A percentile compares a stretch with the other conserved stretches of the same genome.
phyloP scores from a whole-genome alignment of 37 sponge, comb jelly and placozoan genomes.

The Beroe forskalii region DNA sequence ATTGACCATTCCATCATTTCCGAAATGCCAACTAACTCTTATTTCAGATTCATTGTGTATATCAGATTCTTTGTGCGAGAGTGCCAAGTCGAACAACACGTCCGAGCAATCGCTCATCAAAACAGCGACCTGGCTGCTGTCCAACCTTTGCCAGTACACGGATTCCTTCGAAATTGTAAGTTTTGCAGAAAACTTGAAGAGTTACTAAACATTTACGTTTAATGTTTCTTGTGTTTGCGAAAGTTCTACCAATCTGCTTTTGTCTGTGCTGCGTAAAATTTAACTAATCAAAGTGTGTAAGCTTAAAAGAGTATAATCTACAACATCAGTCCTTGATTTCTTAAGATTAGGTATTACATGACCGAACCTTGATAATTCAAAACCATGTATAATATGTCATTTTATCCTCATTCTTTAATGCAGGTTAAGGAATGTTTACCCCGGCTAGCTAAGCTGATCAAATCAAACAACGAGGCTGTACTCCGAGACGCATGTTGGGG shows the following conservation, averaged over 20 bases:
- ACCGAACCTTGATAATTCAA: too few species aligned
- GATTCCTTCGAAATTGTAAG: conserved; percentile 65
- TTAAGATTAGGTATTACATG: too few species aligned
- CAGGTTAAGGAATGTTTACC: conserved; percentile 64
- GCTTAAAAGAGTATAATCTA: too few species aligned
- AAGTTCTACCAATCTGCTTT: not conserved
- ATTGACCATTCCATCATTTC: too few species aligned
- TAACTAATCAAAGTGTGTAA: too few species aligned
- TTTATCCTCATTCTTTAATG: too few species aligned
- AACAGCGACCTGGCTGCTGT: conserved; percentile 58
- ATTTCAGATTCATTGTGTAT: not conserved
- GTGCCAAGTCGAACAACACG: conserved; percentile 56
- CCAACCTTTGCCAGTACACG: conserved; percentile 58
- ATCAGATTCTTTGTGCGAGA: conserved; percentile 51
- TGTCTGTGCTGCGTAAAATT: too few species aligned
- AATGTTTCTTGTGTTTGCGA: not conserved
- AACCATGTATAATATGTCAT: too few species aligned
- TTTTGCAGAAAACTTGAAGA: too few species aligned
- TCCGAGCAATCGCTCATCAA: conserved; percentile 54
- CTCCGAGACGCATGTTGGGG: conserved; percentile 57
- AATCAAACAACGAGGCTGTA: conserved; percentile 57
- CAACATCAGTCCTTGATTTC: too few species aligned
- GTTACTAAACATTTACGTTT: not conserved
- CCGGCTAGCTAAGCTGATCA: conserved; percentile 45
- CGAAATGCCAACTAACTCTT: too few species aligned